Evolutionary conservation across 2,113 vertebrate genomes (phyloP).

Genomic region (Perca flavescens): DNA sequence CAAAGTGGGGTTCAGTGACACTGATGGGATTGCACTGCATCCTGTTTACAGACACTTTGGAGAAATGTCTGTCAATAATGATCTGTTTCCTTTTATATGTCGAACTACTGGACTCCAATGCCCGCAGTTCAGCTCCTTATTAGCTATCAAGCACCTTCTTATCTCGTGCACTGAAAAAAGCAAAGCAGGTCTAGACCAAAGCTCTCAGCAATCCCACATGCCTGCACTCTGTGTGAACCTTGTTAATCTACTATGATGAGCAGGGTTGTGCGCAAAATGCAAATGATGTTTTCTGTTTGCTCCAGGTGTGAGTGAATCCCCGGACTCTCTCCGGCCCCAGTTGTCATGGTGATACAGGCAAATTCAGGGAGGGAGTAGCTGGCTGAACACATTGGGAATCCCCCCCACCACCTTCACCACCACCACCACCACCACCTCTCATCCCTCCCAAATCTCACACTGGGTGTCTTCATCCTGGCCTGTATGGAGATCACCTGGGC

Average conservation of each 20-base stretch:
- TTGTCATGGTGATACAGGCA: constrained; percentile 85
- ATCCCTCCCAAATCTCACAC: constrained; percentile 27
- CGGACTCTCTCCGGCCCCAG: constrained; percentile 70
- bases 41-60: constrained; percentile 37
- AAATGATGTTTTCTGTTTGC: constrained; percentile 61
- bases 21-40: constrained; percentile 13
- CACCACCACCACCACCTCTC: background rate
- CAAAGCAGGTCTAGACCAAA: constrained; percentile 11
- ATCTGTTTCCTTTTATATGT: constrained; percentile 12
- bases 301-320: constrained; percentile 77
- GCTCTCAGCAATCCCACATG: constrained; percentile 25
- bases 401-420: constrained; percentile 21
- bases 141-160: constrained; percentile 23
- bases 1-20: constrained; percentile 32
- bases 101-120: constrained; percentile 17
- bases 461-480: constrained; percentile 24
- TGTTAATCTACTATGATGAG: constrained; percentile 67
- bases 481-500: constrained; percentile 48
- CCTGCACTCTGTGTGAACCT: constrained; percentile 51
- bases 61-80: constrained; percentile 5
- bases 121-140: constrained; percentile 30
- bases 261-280: constrained; percentile 64
- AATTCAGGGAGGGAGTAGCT: constrained; percentile 57
- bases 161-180: constrained; percentile 9
- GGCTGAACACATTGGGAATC: constrained; percentile 78